Percentiles rank a stretch among this genome's conserved stretches.
Evolutionary conservation across 2,888 invertebrate species (phyloP).

Genomic region (Rhogogaster chlorosoma): DNA sequence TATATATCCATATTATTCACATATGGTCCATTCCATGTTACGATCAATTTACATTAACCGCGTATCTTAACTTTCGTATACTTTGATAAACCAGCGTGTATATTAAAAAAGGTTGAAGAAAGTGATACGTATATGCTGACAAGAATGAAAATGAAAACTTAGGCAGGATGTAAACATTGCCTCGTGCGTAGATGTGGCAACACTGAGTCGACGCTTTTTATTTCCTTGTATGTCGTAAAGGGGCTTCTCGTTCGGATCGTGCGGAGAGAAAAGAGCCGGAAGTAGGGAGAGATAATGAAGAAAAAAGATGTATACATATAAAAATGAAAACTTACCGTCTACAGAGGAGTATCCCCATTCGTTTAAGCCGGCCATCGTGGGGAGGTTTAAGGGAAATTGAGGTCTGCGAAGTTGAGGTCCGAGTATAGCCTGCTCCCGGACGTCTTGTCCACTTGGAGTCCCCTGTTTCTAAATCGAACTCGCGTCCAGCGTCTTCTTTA

Average conservation of each 20-base stretch:
- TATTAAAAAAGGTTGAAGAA: background rate
- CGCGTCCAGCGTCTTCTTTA: conserved; percentile 50
- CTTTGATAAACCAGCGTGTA: background rate
- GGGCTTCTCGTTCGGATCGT: background rate
- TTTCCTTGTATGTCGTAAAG: background rate
- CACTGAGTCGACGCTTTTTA: conserved; percentile 30
- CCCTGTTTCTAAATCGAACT: conserved; percentile 57
- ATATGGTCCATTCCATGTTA: background rate
- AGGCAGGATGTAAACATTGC: conserved; percentile 46
- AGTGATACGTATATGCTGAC: background rate
- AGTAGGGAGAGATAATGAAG: background rate
- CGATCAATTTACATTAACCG: background rate
- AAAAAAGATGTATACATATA: background rate
- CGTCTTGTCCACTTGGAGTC: conserved; percentile 68
- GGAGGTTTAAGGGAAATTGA: conserved; percentile 70
- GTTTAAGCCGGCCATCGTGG: conserved; percentile 75
- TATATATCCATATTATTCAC: background rate
- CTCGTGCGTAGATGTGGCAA: conserved; percentile 47
- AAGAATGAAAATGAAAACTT: background rate
- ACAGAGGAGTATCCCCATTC: conserved; percentile 83
- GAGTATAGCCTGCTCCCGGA: conserved; percentile 73
- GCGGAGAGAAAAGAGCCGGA: no score
- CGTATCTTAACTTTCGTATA: background rate
- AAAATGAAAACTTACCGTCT: conserved; percentile 79
- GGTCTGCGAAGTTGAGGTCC: conserved; percentile 74